Conservation (phyloP, 1,140 invertebrate genomes). For the Panulirus ornatus region DNA sequence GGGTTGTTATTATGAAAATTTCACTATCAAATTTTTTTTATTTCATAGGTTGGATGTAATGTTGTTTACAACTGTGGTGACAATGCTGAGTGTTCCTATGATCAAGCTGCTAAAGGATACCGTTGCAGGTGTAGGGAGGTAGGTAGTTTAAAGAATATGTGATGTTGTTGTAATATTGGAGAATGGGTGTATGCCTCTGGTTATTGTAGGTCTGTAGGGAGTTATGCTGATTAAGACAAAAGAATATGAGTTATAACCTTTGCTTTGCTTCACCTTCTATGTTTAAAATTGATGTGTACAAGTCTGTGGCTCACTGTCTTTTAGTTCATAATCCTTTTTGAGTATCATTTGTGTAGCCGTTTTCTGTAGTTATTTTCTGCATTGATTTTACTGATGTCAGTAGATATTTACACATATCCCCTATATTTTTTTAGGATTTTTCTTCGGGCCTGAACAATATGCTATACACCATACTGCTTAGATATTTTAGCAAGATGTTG, state of each 20-base stretch:
- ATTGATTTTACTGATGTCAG: too few relatives aligned
- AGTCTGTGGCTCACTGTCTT: background rate
- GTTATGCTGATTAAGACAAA: background rate
- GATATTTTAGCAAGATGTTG: too few relatives aligned
- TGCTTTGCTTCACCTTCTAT: background rate
- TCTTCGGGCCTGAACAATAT: too few relatives aligned
- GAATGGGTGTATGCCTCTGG: too few relatives aligned
- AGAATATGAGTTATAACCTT: background rate
- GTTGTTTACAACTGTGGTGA: conserved; percentile 88
- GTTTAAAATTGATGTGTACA: background rate
- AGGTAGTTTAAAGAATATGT: background rate
- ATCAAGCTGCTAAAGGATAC: conserved; percentile 80
- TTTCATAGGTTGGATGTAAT: conserved; percentile 85
- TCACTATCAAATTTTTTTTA: background rate
- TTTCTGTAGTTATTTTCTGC: too few relatives aligned
- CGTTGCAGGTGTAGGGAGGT: conserved; percentile 81
- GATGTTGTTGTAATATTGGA: background rate
- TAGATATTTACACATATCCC: too few relatives aligned
- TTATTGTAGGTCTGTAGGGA: background rate
- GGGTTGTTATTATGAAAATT: too few relatives aligned
- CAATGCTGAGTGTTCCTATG: conserved; percentile 89
- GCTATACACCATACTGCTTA: too few relatives aligned
- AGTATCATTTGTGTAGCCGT: background rate
- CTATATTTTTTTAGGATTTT: too few relatives aligned
- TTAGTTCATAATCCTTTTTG: background rate